phyloP scores from a whole-genome alignment of 23 tunicate species.

The Ciona savignyi region DNA sequence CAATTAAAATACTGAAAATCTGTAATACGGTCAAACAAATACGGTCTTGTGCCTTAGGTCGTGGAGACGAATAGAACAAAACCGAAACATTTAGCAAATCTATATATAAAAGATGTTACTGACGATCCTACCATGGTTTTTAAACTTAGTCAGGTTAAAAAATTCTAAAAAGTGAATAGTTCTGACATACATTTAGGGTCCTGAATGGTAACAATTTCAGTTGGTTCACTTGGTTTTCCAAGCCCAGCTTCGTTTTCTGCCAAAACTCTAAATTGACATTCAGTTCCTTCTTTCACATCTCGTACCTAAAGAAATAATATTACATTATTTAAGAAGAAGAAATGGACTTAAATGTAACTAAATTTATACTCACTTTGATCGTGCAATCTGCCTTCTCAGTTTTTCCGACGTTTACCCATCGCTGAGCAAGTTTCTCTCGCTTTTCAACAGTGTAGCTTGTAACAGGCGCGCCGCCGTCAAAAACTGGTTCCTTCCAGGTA shows the following conservation, averaged over 20 bases:
- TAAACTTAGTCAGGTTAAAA: background rate
- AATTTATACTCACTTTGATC: slow-evolving; percentile 62
- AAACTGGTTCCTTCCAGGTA: slow-evolving; percentile 87
- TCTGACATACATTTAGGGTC: slow-evolving; percentile 60
- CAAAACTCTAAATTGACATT: slow-evolving; percentile 76
- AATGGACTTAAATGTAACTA: too few species aligned
- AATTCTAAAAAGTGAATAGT: background rate
- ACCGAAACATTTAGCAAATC: too few species aligned
- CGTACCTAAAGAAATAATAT: slow-evolving; percentile 33
- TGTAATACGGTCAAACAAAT: too few species aligned
- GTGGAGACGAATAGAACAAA: too few species aligned
- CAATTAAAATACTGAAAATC: too few species aligned
- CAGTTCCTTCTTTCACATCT: slow-evolving; percentile 78
- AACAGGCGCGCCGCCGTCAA: slow-evolving; percentile 78
- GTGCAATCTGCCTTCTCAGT: slow-evolving; percentile 24
- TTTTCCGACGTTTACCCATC: slow-evolving; percentile 65
- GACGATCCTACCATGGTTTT: too few species aligned
- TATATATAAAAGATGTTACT: too few species aligned
- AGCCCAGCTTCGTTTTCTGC: slow-evolving; percentile 97
- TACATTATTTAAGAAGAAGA: too few species aligned
- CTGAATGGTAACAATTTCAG: slow-evolving; percentile 50
- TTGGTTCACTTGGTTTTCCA: slow-evolving; percentile 66
- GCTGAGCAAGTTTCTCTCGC: slow-evolving; percentile 46
- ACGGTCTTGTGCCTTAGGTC: too few species aligned
- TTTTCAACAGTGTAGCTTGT: slow-evolving; percentile 66